phyloP scores from a whole-genome alignment of 2,888 invertebrate species.

The Watsonalla cultraria region DNA sequence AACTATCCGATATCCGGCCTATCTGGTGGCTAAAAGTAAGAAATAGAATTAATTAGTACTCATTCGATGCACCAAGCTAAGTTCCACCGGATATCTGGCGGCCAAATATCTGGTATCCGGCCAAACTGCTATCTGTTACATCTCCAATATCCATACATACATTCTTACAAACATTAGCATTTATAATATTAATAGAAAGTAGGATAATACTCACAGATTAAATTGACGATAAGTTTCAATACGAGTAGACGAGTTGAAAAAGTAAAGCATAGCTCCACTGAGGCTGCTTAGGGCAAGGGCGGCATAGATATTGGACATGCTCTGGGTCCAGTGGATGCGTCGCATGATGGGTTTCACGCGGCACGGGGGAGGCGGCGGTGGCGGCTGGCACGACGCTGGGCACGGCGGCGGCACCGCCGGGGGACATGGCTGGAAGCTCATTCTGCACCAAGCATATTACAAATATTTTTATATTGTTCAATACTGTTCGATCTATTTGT shows the following conservation, averaged over 20 bases:
- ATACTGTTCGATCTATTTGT: too few species aligned
- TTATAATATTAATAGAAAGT: too few species aligned
- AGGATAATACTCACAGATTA: not conserved
- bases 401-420: conserved; percentile 42
- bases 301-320: conserved; percentile 77
- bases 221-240: not conserved
- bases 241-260: conserved; percentile 20
- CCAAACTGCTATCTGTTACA: too few species aligned
- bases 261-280: conserved; percentile 65
- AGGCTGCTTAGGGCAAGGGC: conserved; percentile 54
- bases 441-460: conserved; percentile 7
- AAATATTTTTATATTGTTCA: not conserved
- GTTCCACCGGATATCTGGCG: too few species aligned
- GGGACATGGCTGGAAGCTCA: conserved; percentile 38
- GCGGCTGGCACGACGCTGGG: conserved; percentile 43
- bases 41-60: too few species aligned
- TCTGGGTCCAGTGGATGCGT: conserved; percentile 81
- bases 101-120: too few species aligned
- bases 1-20: too few species aligned
- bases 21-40: too few species aligned
- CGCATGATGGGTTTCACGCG: conserved; percentile 81
- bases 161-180: too few species aligned
- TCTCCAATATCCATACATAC: too few species aligned
- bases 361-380: conserved; percentile 43
- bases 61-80: too few species aligned